Conservation (phyloP, 2,797 vertebrate genomes). For the Taeniopygia guttata region DNA sequence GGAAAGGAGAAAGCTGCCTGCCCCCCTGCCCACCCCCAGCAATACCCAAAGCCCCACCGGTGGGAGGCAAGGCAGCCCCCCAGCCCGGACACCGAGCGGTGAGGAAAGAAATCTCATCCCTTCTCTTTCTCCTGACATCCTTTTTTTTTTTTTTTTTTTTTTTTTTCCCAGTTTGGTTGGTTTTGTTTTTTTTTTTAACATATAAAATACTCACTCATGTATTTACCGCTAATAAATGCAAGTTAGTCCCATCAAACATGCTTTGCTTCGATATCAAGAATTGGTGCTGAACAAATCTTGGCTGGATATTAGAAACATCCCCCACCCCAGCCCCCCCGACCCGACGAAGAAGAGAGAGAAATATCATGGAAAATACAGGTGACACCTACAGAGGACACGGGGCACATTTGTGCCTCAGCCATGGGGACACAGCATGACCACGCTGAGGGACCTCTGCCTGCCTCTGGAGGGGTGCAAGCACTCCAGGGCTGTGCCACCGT, state of each 20-base stretch:
- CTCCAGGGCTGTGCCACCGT: accelerated
- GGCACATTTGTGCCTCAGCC: background rate
- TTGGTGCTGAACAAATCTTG: conserved; percentile 47
- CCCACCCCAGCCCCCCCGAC: background rate
- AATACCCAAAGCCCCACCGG: background rate
- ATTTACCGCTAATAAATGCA: conserved; percentile 57
- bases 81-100: background rate
- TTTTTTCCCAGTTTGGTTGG: background rate
- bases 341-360: background rate
- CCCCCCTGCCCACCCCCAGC: background rate
- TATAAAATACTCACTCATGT: conserved; percentile 66
- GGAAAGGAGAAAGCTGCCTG: conserved; percentile 13
- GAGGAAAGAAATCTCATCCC: conserved; percentile 7
- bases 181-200: background rate
- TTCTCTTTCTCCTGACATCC: background rate
- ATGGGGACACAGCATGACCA: accelerated
- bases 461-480: background rate
- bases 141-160: background rate
- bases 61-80: background rate
- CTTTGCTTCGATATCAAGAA: conserved; percentile 47
- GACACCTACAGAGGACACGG: background rate
- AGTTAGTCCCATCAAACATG: conserved; percentile 40
- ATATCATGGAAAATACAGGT: conserved; percentile 32
- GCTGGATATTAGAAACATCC: conserved; percentile 55
- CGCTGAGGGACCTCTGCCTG: background rate